A percentile compares a stretch with the other conserved stretches of the same genome.
Evolutionary conservation across 2,113 vertebrate species (phyloP).

Genomic region (Crocuta crocuta): DNA sequence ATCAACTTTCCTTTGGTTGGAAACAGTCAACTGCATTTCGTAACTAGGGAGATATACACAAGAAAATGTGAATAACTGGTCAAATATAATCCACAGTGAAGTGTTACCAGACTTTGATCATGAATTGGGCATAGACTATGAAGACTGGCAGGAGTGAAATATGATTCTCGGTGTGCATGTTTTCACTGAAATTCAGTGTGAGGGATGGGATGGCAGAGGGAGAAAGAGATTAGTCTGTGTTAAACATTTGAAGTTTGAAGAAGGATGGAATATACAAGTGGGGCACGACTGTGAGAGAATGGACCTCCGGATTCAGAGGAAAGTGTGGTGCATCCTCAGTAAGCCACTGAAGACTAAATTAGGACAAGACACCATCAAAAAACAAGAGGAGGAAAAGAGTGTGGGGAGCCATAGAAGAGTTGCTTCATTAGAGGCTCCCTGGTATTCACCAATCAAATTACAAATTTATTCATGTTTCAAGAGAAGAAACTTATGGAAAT

Average conservation of each 20-base stretch:
- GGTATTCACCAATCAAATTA: not conserved
- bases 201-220: not conserved
- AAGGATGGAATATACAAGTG: not conserved
- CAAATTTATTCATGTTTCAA: not conserved
- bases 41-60: not conserved
- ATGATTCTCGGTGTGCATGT: not conserved
- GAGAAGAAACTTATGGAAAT: not conserved
- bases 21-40: not conserved
- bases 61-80: conserved; percentile 41
- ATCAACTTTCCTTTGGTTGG: not conserved
- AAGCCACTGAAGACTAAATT: not conserved
- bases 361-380: not conserved
- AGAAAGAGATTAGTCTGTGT: not conserved
- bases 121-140: not conserved
- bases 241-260: not conserved
- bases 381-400: not conserved
- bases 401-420: not conserved
- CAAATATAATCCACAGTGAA: not conserved
- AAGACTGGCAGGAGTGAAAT: not conserved
- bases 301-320: not conserved
- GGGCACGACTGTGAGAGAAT: not conserved
- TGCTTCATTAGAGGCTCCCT: not conserved
- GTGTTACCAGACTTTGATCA: not conserved
- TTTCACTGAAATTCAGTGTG: not conserved
- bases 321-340: not conserved